Percentiles rank a stretch among this genome's conserved stretches.
These are phyloP conservation scores for Bubo bubo DNA, from an alignment of 2,113 vertebrate species.

Conservation along the genomic window DNA sequence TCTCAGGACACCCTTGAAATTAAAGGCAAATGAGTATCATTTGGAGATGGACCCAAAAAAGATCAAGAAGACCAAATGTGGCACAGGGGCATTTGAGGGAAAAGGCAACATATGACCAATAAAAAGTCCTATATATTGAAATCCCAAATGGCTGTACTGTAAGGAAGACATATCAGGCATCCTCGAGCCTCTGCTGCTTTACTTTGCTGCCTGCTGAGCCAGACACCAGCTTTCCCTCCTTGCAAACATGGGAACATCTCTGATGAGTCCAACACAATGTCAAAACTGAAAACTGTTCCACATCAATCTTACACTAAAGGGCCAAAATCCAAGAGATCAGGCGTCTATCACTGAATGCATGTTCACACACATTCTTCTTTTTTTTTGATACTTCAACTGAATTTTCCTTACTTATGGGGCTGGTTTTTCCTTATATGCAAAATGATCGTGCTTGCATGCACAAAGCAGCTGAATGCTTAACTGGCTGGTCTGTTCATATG, in stretches of 20 bases:
- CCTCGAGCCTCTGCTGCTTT: neutral
- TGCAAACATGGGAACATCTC: neutral
- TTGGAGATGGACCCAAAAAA: neutral
- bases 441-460: neutral
- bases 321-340: neutral
- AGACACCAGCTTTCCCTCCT: neutral
- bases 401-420: neutral
- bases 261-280: neutral
- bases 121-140: neutral
- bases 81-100: neutral
- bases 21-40: neutral
- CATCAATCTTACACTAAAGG: neutral
- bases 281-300: slow-evolving; percentile 17
- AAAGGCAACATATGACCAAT: neutral
- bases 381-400: neutral
- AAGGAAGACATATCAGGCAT: neutral
- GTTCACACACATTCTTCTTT: neutral
- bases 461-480: neutral
- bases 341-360: neutral
- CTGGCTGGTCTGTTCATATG: neutral
- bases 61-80: neutral
- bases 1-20: neutral
- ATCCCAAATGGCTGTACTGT: neutral
- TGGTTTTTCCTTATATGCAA: neutral
- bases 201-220: neutral